Percentiles rank a stretch among this genome's conserved stretches.
Evolutionary conservation across 2,113 vertebrate genomes (phyloP).

Genomic region (Genyomyrus donnyi): DNA sequence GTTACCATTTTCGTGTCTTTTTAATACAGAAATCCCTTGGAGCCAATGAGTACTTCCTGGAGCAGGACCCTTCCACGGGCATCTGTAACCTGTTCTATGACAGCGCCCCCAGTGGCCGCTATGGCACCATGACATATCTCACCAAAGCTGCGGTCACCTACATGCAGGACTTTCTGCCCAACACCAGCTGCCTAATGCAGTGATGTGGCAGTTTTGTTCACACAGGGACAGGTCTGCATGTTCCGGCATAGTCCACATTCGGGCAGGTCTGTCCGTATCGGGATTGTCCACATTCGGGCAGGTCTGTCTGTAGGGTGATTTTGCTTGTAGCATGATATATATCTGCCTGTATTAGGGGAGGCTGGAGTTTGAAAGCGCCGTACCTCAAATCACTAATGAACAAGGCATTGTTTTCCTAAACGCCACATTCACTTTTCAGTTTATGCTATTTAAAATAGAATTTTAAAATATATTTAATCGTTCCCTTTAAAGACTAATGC

Average conservation of each 20-base stretch:
- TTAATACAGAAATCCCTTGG: constrained; percentile 70
- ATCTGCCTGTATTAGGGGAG: not conserved
- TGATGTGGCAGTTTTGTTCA: constrained; percentile 39
- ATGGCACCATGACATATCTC: constrained; percentile 94
- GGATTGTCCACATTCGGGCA: not conserved
- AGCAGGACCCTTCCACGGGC: constrained; percentile 80
- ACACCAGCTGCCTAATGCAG: constrained; percentile 83
- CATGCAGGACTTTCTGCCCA: constrained; percentile 85
- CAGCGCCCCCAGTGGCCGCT: constrained; percentile 91
- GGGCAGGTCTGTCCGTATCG: not conserved
- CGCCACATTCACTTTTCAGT: not conserved
- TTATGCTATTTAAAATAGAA: not conserved
- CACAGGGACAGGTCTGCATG: not conserved
- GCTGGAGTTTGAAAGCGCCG: not conserved
- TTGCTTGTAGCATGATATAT: not conserved
- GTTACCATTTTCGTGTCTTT: not conserved
- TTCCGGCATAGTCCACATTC: not conserved
- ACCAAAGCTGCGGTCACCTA: constrained; percentile 82
- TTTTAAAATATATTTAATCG: not conserved
- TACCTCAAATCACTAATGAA: not conserved
- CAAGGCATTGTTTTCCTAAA: not conserved
- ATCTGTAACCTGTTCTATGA: constrained; percentile 94
- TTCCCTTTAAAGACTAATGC: not conserved
- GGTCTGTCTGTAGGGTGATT: not conserved
- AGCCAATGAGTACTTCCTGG: constrained; percentile 74